Evolutionary conservation across 2,113 vertebrate species (phyloP).

Genomic region (Hippocampus guttulatus): DNA sequence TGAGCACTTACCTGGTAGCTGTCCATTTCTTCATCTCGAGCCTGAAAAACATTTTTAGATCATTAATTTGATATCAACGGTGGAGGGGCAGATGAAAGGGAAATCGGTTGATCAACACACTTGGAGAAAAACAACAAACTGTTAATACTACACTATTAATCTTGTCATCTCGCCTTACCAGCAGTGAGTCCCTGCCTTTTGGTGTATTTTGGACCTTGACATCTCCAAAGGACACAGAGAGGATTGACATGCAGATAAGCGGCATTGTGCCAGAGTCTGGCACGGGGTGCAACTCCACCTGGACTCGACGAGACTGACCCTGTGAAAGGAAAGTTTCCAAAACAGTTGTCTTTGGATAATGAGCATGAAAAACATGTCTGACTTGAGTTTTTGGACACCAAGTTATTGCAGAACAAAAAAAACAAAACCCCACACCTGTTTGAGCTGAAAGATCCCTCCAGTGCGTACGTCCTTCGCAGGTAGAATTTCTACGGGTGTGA

Average conservation of each 20-base stretch:
- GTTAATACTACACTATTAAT: neutral
- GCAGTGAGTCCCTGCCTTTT: conserved; percentile 50
- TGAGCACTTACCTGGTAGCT: conserved; percentile 86
- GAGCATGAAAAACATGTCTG: neutral
- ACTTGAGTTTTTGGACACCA: neutral
- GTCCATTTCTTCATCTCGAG: conserved; percentile 86
- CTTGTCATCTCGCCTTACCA: neutral
- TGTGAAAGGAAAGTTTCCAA: conserved; percentile 34
- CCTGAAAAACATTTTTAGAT: neutral
- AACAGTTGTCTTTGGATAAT: neutral
- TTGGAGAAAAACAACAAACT: neutral
- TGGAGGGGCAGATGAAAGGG: neutral
- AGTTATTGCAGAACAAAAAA: neutral
- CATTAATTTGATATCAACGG: neutral
- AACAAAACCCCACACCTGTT: conserved; percentile 75
- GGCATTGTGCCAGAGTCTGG: conserved; percentile 96
- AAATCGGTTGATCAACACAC: neutral
- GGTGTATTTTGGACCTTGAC: conserved; percentile 77
- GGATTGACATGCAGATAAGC: conserved; percentile 83
- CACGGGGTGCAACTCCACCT: conserved; percentile 88
- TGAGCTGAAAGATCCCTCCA: conserved; percentile 90
- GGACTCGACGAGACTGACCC: conserved; percentile 92
- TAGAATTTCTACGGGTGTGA: conserved; percentile 87
- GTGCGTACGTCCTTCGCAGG: conserved; percentile 84
- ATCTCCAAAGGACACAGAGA: conserved; percentile 89